phyloP scores from a whole-genome alignment of 2,888 invertebrate genomes.

The Drosophila eohydei region DNA sequence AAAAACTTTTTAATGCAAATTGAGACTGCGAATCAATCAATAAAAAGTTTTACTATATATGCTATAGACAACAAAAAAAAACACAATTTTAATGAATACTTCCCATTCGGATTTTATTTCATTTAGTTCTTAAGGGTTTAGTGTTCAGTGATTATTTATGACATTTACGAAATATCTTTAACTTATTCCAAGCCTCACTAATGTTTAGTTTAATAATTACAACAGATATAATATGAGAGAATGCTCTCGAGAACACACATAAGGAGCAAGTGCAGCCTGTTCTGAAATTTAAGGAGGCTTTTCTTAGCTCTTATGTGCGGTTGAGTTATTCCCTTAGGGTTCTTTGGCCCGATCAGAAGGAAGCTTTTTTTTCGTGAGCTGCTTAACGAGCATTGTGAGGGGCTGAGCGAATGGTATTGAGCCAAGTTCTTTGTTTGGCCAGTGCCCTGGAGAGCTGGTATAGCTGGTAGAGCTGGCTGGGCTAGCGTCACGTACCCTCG shows the following conservation, averaged over 20 bases:
- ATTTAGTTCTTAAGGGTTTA: background rate
- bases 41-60: too few species aligned
- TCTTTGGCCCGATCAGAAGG: slow-evolving; percentile 44
- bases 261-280: slow-evolving; percentile 7
- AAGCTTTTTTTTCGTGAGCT: slow-evolving; percentile 42
- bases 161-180: background rate
- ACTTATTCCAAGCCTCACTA: background rate
- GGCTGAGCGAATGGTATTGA: slow-evolving; percentile 20
- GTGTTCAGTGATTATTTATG: background rate
- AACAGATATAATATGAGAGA: slow-evolving; percentile 1
- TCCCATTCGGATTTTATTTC: background rate
- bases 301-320: slow-evolving; percentile 39
- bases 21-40: background rate
- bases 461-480: background rate
- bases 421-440: slow-evolving; percentile 62
- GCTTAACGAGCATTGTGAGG: slow-evolving; percentile 28
- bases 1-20: background rate
- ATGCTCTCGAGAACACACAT: background rate
- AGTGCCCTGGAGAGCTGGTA: slow-evolving; percentile 11
- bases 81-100: background rate
- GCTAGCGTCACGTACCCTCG: slow-evolving; percentile 32
- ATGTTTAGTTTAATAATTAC: background rate
- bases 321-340: slow-evolving; percentile 42
- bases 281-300: slow-evolving; percentile 37
- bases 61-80: background rate